Evolutionary conservation across 2,888 invertebrate genomes (phyloP), one percentile per base, ranked within the genome.

Genomic region (Philereme vetulata): DNA sequence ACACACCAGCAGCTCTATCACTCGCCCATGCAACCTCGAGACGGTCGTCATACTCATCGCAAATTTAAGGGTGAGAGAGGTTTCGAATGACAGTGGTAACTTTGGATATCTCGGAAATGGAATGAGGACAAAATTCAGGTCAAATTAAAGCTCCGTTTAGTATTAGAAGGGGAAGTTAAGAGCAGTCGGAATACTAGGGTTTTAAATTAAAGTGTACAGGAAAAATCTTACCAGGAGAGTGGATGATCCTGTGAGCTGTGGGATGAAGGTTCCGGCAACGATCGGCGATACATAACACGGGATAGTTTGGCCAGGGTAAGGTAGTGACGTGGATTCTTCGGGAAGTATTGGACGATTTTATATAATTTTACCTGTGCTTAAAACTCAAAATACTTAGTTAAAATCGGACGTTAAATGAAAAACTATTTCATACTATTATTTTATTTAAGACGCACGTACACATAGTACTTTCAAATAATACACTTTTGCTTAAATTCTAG

Each of bases 141-240:
- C 33, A 65, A 66, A 68, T 60, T 44, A 68, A 61, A 52, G 55
- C 54, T 60, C 63, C 45, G 38, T 66, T 71, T 55, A 61, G 10
- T 50, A 63, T 45, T 65, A 51, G 32, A 52, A 40, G 44, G 56
- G 50, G 48, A 32, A 60, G 49, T 62, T 51, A 8, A 38, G 4
- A 6, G 38, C 38, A 38, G 65, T 44, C 21, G 44, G 66, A 74
- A 75, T 74, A 69, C 84, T 85, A 84, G 90, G 90, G 89, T 73
- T 80, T 71, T 86, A 90, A 89, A 57, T 61, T 82, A 85, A 86
- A 86, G 86, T 77, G 82, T 83, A 89, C 82, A 90, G 89, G 89
- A 91, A 85, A 85, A 76, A 66, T 90, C 92, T 93, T 92, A 92
- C 93, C 92, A 77, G 92, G 92, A 91, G 63, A 77, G 80, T 88